Percentiles rank a stretch among this genome's conserved stretches.
Conservation (phyloP, 2,888 invertebrate species). For the Andrena dorsata region DNA sequence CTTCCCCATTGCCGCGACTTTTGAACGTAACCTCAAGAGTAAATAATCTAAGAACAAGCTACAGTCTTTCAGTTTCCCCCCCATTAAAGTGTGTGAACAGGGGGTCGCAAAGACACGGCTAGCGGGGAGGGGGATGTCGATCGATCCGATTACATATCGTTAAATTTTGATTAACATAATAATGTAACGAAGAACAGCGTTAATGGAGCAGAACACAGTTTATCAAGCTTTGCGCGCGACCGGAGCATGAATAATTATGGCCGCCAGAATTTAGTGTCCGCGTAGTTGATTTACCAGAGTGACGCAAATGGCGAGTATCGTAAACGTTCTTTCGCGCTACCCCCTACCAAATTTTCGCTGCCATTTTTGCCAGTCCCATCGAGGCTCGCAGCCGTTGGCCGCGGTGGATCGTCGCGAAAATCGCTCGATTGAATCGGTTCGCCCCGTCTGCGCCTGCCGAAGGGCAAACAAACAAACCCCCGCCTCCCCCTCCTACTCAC, state of each 20-base stretch:
- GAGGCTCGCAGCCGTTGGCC: background rate
- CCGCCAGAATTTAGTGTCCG: slow-evolving; percentile 22
- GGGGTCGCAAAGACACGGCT: background rate
- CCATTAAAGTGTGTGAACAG: background rate
- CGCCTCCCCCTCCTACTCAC: background rate
- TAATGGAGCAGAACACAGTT: slow-evolving; percentile 46
- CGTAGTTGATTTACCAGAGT: slow-evolving; percentile 30
- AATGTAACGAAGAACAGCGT: slow-evolving; percentile 48
- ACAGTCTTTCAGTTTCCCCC: background rate
- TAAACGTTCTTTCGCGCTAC: background rate
- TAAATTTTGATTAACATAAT: slow-evolving; percentile 53
- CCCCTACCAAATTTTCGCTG: no score
- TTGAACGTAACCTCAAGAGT: no score
- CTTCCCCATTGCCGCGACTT: no score
- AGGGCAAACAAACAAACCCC: background rate
- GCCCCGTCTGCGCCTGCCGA: background rate
- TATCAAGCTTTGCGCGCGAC: slow-evolving; percentile 48
- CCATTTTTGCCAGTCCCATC: no score
- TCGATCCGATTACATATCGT: slow-evolving; percentile 30
- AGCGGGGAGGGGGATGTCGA: background rate
- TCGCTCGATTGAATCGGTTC: slow-evolving; percentile 33
- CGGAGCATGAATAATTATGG: slow-evolving; percentile 29
- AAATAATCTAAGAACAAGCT: no score
- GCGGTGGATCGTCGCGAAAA: background rate
- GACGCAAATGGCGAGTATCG: background rate